Conservation (phyloP, 2,113 vertebrate species). For the Daphoenositta chrysoptera region DNA sequence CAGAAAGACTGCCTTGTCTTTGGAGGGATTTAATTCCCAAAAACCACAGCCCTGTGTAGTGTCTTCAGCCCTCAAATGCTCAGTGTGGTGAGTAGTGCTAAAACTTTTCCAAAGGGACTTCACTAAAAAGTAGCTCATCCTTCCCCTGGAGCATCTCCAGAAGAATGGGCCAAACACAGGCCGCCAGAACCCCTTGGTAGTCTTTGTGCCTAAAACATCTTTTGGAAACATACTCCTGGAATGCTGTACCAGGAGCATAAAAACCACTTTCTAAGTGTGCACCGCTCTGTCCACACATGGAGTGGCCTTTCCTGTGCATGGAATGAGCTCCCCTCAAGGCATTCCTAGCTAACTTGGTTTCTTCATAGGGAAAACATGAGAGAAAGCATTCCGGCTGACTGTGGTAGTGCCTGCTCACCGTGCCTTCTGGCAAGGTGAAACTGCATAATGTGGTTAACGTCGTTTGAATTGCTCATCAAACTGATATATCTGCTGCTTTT, state of each 20-base stretch:
- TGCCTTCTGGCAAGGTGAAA: conserved; percentile 4
- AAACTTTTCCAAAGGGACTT: background rate
- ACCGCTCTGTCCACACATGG: background rate
- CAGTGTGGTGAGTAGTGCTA: background rate
- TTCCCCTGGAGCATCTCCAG: background rate
- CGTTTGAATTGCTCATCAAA: background rate
- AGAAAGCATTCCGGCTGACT: background rate
- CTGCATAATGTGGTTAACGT: background rate
- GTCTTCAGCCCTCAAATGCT: background rate
- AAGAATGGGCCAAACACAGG: background rate
- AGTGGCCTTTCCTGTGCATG: background rate
- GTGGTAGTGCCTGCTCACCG: background rate
- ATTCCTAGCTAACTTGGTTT: background rate
- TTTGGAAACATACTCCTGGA: background rate
- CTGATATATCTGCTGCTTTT: background rate
- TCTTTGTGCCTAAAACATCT: background rate
- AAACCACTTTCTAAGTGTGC: background rate
- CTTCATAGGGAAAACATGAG: background rate
- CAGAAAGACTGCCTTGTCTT: background rate
- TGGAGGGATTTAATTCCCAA: background rate
- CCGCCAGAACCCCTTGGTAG: background rate
- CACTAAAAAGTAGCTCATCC: background rate
- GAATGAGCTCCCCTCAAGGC: background rate
- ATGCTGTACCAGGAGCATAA: background rate
- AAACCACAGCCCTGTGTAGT: background rate